These are phyloP conservation scores for Ameiurus melas DNA, from an alignment of 2,113 vertebrate species.

Conservation along the genomic window DNA sequence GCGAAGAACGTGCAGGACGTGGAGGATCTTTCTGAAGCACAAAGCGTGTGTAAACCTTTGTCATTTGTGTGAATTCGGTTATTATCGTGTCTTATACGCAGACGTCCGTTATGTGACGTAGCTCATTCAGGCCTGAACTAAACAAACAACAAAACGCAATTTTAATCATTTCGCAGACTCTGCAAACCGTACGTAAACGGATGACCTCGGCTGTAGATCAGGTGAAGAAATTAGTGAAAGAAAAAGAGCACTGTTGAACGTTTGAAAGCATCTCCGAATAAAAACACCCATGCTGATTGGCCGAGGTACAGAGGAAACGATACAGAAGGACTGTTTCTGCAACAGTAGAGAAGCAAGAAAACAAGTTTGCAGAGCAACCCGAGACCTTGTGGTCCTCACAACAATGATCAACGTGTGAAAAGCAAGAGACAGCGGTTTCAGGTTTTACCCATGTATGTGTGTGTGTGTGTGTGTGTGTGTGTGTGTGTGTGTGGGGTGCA, in stretches of 20 bases:
- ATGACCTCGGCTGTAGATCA: background rate
- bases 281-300: background rate
- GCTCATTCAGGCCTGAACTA: too few relatives aligned
- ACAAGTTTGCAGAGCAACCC: constrained; percentile 30
- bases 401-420: constrained; percentile 18
- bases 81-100: too few relatives aligned
- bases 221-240: background rate
- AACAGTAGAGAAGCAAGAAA: background rate
- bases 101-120: too few relatives aligned
- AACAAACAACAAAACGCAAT: too few relatives aligned
- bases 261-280: background rate
- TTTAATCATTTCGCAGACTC: too few relatives aligned
- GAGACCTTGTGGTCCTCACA: constrained; percentile 30
- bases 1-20: too few relatives aligned
- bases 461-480: background rate
- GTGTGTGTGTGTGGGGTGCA: constrained; percentile 1
- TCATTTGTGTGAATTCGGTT: too few relatives aligned
- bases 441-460: background rate
- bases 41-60: too few relatives aligned
- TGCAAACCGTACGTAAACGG: too few relatives aligned
- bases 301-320: background rate
- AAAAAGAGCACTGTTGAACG: background rate
- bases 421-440: constrained; percentile 1
- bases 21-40: too few relatives aligned
- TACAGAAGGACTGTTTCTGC: background rate